Percentiles rank a stretch among this genome's conserved stretches.
phyloP scores from a whole-genome alignment of 1,140 invertebrate genomes.

The Neodiprion fabricii region DNA sequence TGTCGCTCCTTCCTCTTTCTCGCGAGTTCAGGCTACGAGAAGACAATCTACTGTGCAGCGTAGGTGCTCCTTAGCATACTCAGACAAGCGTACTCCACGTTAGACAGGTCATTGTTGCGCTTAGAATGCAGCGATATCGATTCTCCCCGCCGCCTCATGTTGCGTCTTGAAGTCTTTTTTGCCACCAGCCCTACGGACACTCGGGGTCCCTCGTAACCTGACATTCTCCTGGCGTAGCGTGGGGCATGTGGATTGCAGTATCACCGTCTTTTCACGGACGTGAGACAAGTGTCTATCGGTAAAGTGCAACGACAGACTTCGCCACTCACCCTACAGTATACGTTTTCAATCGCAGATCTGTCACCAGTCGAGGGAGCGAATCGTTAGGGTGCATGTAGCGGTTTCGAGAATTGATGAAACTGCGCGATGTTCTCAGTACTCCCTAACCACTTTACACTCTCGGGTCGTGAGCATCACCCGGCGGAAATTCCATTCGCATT shows the following conservation, averaged over 20 bases:
- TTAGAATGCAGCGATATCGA: not conserved
- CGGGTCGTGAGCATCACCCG: not conserved
- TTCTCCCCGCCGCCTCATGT: not conserved
- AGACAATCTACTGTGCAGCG: not conserved
- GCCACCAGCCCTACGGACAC: not conserved
- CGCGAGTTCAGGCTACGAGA: no score
- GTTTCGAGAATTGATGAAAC: not conserved
- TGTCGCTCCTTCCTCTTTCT: no score
- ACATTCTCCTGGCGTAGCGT: not conserved
- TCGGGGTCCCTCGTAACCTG: not conserved
- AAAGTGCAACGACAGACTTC: not conserved
- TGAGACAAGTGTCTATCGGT: not conserved
- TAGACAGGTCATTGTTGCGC: not conserved
- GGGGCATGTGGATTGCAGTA: no score
- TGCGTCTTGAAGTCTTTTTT: not conserved
- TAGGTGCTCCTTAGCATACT: not conserved
- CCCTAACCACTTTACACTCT: not conserved
- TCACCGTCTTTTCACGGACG: not conserved
- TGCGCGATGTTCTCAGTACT: not conserved
- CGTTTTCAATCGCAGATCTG: conserved; percentile 4
- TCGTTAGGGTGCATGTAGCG: no score
- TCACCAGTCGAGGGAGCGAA: not conserved
- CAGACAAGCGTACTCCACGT: not conserved
- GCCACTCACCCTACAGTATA: not conserved
- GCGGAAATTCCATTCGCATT: not conserved